Percentiles rank a stretch among this genome's conserved stretches.
These are phyloP conservation scores for Ictalurus punctatus DNA, from an alignment of 2,113 vertebrate species.

Conservation along the genomic window DNA sequence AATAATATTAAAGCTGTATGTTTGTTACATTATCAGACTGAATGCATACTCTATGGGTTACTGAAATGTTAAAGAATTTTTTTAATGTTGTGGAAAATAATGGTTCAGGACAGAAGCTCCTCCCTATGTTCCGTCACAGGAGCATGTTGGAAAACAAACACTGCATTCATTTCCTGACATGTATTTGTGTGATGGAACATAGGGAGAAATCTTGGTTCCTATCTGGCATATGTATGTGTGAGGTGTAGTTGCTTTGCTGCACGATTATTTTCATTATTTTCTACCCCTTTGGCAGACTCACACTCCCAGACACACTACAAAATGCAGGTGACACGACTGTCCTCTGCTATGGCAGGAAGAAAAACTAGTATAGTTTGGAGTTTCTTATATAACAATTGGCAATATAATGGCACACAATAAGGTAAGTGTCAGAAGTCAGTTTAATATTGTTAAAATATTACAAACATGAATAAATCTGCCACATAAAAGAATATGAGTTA, in stretches of 20 bases:
- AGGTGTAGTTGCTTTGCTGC: background rate
- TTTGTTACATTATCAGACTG: background rate
- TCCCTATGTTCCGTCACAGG: background rate
- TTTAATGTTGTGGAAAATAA: background rate
- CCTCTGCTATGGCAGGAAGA: background rate
- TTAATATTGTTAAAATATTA: background rate
- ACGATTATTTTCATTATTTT: background rate
- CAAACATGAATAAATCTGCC: background rate
- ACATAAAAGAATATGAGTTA: background rate
- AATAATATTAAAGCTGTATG: background rate
- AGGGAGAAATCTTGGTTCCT: background rate
- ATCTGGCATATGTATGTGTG: background rate
- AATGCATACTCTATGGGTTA: background rate
- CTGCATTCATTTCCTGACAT: background rate
- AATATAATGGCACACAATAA: background rate
- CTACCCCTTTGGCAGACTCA: background rate
- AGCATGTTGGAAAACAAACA: background rate
- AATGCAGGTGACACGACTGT: background rate
- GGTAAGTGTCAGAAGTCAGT: background rate
- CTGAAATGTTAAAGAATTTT: background rate
- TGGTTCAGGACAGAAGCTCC: background rate
- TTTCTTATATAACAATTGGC: background rate
- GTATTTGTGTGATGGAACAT: background rate
- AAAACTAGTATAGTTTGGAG: background rate
- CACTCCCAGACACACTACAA: background rate